Evolutionary conservation across 2,888 invertebrate species (phyloP).

Genomic region (Troides oblongomaculatus): DNA sequence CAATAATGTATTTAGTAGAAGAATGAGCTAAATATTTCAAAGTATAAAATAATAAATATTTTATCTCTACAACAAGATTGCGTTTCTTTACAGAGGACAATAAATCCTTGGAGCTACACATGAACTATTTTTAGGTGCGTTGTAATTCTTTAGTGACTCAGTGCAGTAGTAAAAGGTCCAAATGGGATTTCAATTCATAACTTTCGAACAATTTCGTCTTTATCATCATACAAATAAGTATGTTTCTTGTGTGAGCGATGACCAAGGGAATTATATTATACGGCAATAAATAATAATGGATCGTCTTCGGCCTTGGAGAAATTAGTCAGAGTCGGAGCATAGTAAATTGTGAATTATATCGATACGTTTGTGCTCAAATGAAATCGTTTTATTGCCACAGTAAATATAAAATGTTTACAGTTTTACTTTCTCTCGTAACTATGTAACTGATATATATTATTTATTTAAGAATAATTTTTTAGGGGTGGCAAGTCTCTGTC

Average conservation of each 20-base stretch:
- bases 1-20: background rate
- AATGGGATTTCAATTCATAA: slow-evolving; percentile 51
- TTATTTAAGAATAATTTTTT: background rate
- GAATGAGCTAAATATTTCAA: background rate
- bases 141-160: slow-evolving; percentile 65
- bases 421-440: background rate
- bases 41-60: slow-evolving; percentile 25
- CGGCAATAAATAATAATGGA: slow-evolving; percentile 77
- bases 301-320: slow-evolving; percentile 73
- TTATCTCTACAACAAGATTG: slow-evolving; percentile 39
- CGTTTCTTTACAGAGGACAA: slow-evolving; percentile 39
- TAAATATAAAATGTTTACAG: slow-evolving; percentile 18
- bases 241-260: slow-evolving; percentile 36
- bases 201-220: slow-evolving; percentile 43
- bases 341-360: slow-evolving; percentile 43
- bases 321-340: slow-evolving; percentile 66
- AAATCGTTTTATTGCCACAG: slow-evolving; percentile 7
- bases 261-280: slow-evolving; percentile 55
- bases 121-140: slow-evolving; percentile 60
- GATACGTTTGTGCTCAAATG: slow-evolving; percentile 12
- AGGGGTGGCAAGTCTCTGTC: too few species aligned
- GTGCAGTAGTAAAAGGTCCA: slow-evolving; percentile 57
- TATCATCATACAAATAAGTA: slow-evolving; percentile 46
- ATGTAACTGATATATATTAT: background rate
- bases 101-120: slow-evolving; percentile 43